Conservation (phyloP, 2,888 invertebrate species). For the Deilephila elpenor region DNA sequence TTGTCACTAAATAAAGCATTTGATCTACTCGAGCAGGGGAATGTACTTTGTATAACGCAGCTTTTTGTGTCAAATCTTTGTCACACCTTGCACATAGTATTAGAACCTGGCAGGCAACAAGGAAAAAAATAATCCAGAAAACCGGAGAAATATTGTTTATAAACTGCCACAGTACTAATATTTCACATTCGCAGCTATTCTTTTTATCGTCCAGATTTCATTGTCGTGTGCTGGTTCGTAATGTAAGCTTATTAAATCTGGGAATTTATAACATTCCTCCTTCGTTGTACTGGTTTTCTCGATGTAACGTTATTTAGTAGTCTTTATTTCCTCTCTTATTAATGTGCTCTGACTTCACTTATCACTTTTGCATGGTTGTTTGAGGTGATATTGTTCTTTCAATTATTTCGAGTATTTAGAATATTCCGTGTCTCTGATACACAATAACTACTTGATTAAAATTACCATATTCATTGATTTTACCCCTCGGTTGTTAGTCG, state of each 20-base stretch:
- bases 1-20: no score
- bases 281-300: background rate
- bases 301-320: background rate
- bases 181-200: slow-evolving; percentile 2
- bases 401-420: no score
- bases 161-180: background rate
- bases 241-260: slow-evolving; percentile 17
- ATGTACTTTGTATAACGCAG: background rate
- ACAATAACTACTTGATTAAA: no score
- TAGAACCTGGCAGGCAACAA: background rate
- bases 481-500: no score
- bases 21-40: background rate
- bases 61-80: background rate
- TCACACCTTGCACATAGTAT: background rate
- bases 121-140: background rate
- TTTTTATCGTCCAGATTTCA: slow-evolving; percentile 6
- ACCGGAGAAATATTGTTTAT: background rate
- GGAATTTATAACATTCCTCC: slow-evolving; percentile 10
- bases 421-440: no score
- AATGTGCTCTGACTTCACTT: no score
- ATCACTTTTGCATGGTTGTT: no score
- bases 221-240: background rate
- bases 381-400: no score
- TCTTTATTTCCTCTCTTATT: no score
- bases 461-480: no score